Evolutionary conservation across 53 echinoderm and acorn worm species (phyloP).

Genomic region (Luidia sarsii): DNA sequence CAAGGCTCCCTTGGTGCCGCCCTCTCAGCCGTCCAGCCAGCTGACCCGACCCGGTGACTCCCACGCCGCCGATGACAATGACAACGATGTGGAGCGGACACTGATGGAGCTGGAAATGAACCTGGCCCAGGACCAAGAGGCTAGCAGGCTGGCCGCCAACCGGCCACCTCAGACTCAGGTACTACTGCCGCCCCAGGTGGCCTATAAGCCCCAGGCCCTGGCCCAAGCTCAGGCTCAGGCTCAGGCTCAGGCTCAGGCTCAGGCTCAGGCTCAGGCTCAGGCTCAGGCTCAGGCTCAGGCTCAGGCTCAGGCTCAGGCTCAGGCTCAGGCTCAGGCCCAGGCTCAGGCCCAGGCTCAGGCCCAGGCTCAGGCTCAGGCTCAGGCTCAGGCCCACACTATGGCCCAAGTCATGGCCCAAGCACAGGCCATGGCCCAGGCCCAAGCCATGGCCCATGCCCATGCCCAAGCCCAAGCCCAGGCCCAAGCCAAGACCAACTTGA

Average conservation of each 20-base stretch:
- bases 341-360: too few relatives aligned
- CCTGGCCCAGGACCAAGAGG: constrained; percentile 56
- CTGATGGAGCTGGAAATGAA: constrained; percentile 84
- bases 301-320: too few relatives aligned
- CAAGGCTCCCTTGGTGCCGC: constrained; percentile 59
- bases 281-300: too few relatives aligned
- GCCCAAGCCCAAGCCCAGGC: neutral
- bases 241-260: too few relatives aligned
- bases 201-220: neutral
- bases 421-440: too few relatives aligned
- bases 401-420: too few relatives aligned
- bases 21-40: constrained; percentile 52
- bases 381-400: too few relatives aligned
- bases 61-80: constrained; percentile 58
- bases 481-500: constrained; percentile 34
- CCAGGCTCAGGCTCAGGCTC: too few relatives aligned
- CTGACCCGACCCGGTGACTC: constrained; percentile 48
- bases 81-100: constrained; percentile 86
- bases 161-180: neutral
- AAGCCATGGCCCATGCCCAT: neutral
- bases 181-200: constrained; percentile 6
- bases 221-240: neutral
- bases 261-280: too few relatives aligned
- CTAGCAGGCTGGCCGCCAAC: neutral
- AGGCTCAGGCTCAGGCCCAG: too few relatives aligned